Conservation (phyloP, 2,113 vertebrate genomes). For the Microcebus lehilahytsara region DNA sequence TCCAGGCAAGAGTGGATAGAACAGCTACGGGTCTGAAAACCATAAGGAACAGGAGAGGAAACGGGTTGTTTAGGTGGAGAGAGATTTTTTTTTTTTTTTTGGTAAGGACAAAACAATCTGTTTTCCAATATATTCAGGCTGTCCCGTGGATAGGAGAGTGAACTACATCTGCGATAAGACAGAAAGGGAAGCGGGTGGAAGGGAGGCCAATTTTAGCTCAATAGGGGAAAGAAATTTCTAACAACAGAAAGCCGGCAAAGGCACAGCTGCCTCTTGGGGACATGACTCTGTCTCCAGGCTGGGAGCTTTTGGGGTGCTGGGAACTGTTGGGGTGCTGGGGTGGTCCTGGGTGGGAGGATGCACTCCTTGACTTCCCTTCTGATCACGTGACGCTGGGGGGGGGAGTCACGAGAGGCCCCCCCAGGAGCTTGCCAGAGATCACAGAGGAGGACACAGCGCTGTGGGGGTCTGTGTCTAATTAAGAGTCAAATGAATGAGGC, state of each 20-base stretch:
- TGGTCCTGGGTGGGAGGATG: not conserved
- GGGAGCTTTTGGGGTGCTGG: not conserved
- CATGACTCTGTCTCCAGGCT: not conserved
- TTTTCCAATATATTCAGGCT: slow-evolving; percentile 32
- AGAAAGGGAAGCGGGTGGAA: not conserved
- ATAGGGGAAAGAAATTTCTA: not conserved
- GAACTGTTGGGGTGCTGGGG: not conserved
- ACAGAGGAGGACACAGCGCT: not conserved
- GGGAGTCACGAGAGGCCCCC: not conserved
- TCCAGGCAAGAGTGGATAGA: not conserved
- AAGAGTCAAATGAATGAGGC: slow-evolving; percentile 47
- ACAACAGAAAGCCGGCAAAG: not conserved
- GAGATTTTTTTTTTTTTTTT: not conserved
- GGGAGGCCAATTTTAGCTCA: slow-evolving; percentile 34
- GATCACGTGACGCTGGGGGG: not conserved
- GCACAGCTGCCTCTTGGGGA: not conserved
- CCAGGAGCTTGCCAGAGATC: not conserved
- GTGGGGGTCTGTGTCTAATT: slow-evolving; percentile 52
- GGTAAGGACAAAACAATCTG: not conserved
- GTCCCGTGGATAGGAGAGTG: not conserved
- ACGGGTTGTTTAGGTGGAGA: not conserved
- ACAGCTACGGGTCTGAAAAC: not conserved
- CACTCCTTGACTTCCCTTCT: not conserved
- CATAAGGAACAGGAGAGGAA: not conserved
- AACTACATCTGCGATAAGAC: not conserved